Conservation (phyloP, 1,140 invertebrate genomes). For the Oedothorax gibbosus region DNA sequence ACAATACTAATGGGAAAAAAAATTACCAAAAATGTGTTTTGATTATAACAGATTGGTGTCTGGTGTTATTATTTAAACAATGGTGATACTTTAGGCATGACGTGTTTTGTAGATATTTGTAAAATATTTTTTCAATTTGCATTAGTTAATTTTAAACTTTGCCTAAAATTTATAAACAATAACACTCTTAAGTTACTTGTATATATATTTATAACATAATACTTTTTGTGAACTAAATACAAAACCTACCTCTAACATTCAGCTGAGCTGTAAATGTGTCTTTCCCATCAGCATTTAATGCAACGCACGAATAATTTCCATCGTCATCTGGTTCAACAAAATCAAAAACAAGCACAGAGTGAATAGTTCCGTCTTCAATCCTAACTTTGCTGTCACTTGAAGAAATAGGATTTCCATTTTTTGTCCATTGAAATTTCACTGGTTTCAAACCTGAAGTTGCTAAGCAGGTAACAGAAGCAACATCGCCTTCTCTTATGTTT, state of each 20-base stretch:
- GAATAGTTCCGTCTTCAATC: slow-evolving; percentile 56
- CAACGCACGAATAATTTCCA: slow-evolving; percentile 77
- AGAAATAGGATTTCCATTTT: slow-evolving; percentile 23
- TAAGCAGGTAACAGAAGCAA: slow-evolving; percentile 35
- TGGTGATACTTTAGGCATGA: too few species aligned
- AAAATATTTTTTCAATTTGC: too few species aligned
- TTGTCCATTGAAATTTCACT: slow-evolving; percentile 29
- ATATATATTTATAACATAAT: too few species aligned
- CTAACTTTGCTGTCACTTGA: background rate
- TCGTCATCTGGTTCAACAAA: slow-evolving; percentile 78
- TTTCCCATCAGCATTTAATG: slow-evolving; percentile 69
- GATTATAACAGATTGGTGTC: too few species aligned
- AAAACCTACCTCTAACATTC: slow-evolving; percentile 60
- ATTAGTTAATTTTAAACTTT: too few species aligned
- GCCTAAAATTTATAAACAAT: too few species aligned
- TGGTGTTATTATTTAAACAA: too few species aligned
- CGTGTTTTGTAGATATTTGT: too few species aligned
- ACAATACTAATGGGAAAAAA: too few species aligned
- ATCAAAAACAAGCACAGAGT: slow-evolving; percentile 79
- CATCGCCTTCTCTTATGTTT: slow-evolving; percentile 45
- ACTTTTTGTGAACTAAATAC: too few species aligned
- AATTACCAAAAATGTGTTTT: too few species aligned
- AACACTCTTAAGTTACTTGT: background rate
- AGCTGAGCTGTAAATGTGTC: slow-evolving; percentile 53
- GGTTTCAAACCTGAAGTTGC: slow-evolving; percentile 21